Evolutionary conservation across 1,140 invertebrate genomes (phyloP).

Genomic region (Drosophila nannoptera): DNA sequence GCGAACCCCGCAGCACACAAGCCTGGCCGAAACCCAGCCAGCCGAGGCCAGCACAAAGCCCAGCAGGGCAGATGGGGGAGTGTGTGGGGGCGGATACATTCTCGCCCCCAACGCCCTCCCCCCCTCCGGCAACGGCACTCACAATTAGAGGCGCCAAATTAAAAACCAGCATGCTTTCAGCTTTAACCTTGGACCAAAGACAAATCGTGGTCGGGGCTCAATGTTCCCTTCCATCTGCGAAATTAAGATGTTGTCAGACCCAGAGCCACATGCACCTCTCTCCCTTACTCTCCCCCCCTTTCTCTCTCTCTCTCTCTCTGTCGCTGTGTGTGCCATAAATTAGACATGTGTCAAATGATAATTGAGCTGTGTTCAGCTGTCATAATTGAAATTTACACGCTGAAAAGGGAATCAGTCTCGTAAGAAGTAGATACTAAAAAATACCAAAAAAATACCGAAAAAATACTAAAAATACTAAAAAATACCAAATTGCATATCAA

Average conservation of each 20-base stretch:
- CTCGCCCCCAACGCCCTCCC: conserved; percentile 10
- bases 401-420: neutral
- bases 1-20: conserved; percentile 18
- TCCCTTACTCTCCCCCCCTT: neutral
- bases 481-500: too few species aligned
- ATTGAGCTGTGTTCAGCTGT: conserved; percentile 23
- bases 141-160: conserved; percentile 57
- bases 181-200: conserved; percentile 46
- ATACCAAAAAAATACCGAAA: too few species aligned
- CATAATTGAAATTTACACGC: conserved; percentile 19
- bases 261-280: neutral
- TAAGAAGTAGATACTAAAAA: too few species aligned
- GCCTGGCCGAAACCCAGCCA: neutral
- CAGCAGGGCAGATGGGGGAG: neutral
- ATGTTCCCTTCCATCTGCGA: neutral
- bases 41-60: conserved; percentile 11
- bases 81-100: neutral
- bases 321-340: conserved; percentile 31
- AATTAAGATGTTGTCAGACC: conserved; percentile 30
- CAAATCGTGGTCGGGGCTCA: conserved; percentile 13
- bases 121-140: conserved; percentile 30
- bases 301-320: neutral
- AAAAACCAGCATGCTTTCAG: conserved; percentile 46
- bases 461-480: too few species aligned
- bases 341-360: conserved; percentile 48